Evolutionary conservation across 2,888 invertebrate species (phyloP).

Genomic region (Phytoseiulus persimilis): DNA sequence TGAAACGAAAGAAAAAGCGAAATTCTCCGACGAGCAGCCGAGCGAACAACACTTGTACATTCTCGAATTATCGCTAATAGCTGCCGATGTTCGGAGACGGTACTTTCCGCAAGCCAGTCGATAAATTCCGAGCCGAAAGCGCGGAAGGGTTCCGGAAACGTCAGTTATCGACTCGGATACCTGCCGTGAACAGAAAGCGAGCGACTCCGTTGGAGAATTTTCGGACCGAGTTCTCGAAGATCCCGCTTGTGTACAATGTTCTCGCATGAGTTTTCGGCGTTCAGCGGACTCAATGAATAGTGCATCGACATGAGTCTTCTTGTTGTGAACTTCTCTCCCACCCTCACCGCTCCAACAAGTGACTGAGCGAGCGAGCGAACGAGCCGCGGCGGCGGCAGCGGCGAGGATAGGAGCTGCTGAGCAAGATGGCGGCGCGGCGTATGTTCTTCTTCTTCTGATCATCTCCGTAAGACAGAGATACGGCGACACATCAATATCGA

Average conservation of each 20-base stretch:
- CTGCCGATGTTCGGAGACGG: neutral
- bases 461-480: neutral
- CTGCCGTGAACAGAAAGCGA: too few relatives aligned
- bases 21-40: neutral
- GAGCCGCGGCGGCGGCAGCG: neutral
- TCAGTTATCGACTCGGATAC: too few relatives aligned
- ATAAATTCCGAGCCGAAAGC: too few relatives aligned
- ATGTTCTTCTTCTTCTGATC: slow-evolving; percentile 5
- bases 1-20: neutral
- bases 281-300: neutral
- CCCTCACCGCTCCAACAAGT: slow-evolving; percentile 5
- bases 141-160: too few relatives aligned
- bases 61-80: neutral
- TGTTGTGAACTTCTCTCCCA: neutral
- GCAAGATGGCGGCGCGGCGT: slow-evolving; percentile 5
- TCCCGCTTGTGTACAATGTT: neutral
- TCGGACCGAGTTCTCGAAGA: neutral
- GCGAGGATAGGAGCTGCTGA: slow-evolving; percentile 5
- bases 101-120: neutral
- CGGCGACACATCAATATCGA: neutral
- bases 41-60: neutral
- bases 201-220: neutral
- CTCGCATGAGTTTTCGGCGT: neutral
- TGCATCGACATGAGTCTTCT: neutral
- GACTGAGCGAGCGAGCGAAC: neutral